These are phyloP conservation scores for Neria commutata DNA, from an alignment of 2,888 invertebrate genomes.

Conservation along the genomic window DNA sequence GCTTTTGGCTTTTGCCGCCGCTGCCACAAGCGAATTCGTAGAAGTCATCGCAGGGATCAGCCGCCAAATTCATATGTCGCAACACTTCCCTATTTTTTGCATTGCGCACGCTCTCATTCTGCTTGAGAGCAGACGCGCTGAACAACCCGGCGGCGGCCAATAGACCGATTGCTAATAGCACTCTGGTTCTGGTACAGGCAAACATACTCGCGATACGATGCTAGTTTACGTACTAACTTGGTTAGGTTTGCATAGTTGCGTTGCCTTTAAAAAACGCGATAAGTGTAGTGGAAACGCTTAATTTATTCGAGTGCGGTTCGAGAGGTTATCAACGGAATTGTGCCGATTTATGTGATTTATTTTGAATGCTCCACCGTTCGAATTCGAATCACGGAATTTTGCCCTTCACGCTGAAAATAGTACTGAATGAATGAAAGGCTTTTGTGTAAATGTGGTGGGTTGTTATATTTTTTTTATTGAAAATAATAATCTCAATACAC, in stretches of 20 bases:
- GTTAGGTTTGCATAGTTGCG: neutral
- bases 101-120: conserved; percentile 41
- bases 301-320: neutral
- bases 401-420: no score
- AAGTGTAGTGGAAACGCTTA: no score
- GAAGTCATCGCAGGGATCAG: conserved; percentile 54
- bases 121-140: conserved; percentile 27
- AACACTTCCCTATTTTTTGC: conserved; percentile 42
- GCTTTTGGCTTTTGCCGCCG: conserved; percentile 37
- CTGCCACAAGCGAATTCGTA: conserved; percentile 58
- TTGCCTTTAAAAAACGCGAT: neutral
- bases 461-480: no score
- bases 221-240: conserved; percentile 21
- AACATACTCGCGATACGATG: conserved; percentile 27
- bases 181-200: neutral
- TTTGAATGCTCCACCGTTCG: no score
- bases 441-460: no score
- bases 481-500: no score
- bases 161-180: neutral
- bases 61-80: conserved; percentile 43
- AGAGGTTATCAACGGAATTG: conserved; percentile 6
- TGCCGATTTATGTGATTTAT: no score
- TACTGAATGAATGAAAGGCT: no score
- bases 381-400: no score
- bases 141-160: neutral